Evolutionary conservation across 2,888 invertebrate species (phyloP), one percentile per base, ranked within the genome.

Genomic region (Onthophagus sagittarius): DNA sequence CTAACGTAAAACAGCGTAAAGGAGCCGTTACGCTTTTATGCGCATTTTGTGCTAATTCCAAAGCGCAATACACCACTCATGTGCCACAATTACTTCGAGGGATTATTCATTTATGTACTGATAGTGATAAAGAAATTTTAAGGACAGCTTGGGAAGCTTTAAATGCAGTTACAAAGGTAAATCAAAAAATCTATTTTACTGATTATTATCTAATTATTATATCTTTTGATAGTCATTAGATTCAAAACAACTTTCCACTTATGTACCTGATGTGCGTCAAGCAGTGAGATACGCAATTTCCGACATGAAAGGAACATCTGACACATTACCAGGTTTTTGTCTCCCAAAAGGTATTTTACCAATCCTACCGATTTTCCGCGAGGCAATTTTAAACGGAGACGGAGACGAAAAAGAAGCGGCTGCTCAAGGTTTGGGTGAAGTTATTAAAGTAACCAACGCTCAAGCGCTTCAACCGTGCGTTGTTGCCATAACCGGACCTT

Each of bases 341-440:
- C 86, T 97, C 79, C 95, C 96, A 0, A 97, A 97, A 88, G 92
- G 85, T 73, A 95, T 99, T 72, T 92, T 95, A 2, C 98, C 99
- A 6, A 91, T 99, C 75, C 87, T 99, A 76, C 97, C 97, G 0
- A 93, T 99, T 74, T 98, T 98, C 88, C 91, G 99, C 67, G 99
- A 99, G 87, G 96, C 98, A 0, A 94, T 99, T 82, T 88, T 99
- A 67, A 97, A 96, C 86, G 99, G 98, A 0, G 89, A 94, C 73
- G 96, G 97, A 0, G 99, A 99, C 78, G 92, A 96, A 83, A 99
- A 99, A 85, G 99, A 98, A 86, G 93, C 93, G 77, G 98, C 98
- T 0, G 96, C 98, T 5, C 92, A 95, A 82, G 97, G 97, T 77
- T 87, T 99, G 79, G 88, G 87, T 4, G 91, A 92, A 83, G 90